Base-by-base conservation (phyloP, 2,888 invertebrate genomes). In the Eledona agricola region DNA sequence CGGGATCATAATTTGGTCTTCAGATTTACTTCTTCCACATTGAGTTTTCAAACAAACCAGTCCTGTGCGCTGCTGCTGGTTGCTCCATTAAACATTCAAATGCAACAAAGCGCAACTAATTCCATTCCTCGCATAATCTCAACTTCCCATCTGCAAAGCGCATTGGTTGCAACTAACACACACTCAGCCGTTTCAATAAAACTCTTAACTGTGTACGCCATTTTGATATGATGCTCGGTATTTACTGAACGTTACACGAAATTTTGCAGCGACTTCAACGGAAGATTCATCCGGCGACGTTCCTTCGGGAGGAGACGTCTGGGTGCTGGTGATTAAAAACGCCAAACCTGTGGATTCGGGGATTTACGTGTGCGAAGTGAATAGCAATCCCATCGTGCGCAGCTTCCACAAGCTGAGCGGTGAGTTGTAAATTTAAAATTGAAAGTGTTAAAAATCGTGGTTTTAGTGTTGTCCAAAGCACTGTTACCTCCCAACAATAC, bases 321-420 rank as follows among this genome's bases (percentile, higher is more conserved):
- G 91, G 91, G 90, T 92, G 25, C 80, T 93, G 34, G 84, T 89
- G 56, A 89, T 93, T 67, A 86, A 85, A 70, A 78, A 82, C 9
- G 84, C 87, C 7, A 84, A 81, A 65, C 78, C 84, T 0, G 79
- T 83, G 0, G 92, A 93, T 71, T 83, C 89, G 0, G 91, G 90
- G 1, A 81, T 89, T 19, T 93, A 92, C 73, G 84, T 87, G 62
- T 93, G 92, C 66, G 91, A 92, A 77, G 84, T 91, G 9, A 92
- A 92, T 77, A 88, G 88, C 7, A 86, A 86, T 62, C 91, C 91
- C 0, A 84, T 87, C 1, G 82, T 90, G 28, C 81, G 87, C 57
- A 89, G 90, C 68, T 90, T 89, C 76, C 89, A 91, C 72, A 85
- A 86, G 67, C 79, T 92, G 3, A 86, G 84, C 72, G 90, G 90